Conservation (phyloP, 2,113 vertebrate species). For the Caretta caretta region DNA sequence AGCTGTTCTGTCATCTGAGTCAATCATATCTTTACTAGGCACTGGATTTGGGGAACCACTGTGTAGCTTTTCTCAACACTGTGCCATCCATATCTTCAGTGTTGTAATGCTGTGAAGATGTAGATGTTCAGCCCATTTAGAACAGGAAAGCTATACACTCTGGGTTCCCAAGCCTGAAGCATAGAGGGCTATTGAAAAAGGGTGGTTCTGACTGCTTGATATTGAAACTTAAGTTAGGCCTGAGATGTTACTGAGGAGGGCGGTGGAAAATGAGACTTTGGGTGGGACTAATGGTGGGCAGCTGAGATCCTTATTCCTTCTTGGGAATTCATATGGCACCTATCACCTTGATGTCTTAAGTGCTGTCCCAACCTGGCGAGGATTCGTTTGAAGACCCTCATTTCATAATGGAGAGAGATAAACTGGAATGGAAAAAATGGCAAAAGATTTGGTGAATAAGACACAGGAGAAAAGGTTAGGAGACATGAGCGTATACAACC, state of each 20-base stretch:
- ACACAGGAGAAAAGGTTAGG: neutral
- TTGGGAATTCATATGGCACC: neutral
- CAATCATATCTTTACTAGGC: neutral
- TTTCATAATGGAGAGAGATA: neutral
- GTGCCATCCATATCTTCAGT: too few relatives aligned
- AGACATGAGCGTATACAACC: neutral
- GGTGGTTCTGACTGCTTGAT: too few relatives aligned
- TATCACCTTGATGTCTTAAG: neutral
- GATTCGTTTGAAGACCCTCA: neutral
- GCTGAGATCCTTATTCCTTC: neutral
- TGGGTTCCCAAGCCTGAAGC: too few relatives aligned
- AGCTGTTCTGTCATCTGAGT: neutral
- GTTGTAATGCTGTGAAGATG: too few relatives aligned
- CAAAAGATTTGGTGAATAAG: neutral
- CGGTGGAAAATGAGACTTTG: neutral
- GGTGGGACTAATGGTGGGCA: rapidly evolving
- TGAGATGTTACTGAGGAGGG: neutral
- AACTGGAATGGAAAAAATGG: neutral
- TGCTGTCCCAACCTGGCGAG: too few relatives aligned
- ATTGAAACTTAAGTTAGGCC: too few relatives aligned
- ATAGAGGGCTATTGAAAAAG: too few relatives aligned
- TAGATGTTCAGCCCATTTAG: neutral
- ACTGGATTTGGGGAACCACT: neutral
- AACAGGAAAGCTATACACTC: neutral
- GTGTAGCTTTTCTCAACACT: too few relatives aligned